Evolutionary conservation across 2,888 invertebrate genomes (phyloP).

Genomic region (Drosophila mimetica): DNA sequence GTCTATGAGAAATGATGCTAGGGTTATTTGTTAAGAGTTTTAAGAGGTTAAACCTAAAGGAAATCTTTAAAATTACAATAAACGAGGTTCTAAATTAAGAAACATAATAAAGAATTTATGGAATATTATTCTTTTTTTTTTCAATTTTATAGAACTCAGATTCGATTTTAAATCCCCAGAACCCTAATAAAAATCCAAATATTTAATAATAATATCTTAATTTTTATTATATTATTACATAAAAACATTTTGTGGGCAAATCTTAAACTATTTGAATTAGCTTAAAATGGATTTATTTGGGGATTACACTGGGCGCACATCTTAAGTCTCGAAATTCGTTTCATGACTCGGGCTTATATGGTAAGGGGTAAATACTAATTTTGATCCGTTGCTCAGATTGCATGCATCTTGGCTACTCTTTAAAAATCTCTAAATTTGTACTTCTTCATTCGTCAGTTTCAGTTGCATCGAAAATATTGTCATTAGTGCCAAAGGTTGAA

Average conservation of each 20-base stretch:
- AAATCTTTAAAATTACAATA: too few species aligned
- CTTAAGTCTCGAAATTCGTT: slow-evolving; percentile 35
- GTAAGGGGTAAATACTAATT: slow-evolving; percentile 55
- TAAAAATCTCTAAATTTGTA: slow-evolving; percentile 74
- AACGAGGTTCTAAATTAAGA: too few species aligned
- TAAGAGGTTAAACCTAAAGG: neutral
- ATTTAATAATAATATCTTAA: slow-evolving; percentile 33
- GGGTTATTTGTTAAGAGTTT: neutral
- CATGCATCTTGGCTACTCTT: slow-evolving; percentile 13
- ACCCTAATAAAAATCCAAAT: too few species aligned
- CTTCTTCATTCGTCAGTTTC: slow-evolving; percentile 64
- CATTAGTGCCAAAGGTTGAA: slow-evolving; percentile 64
- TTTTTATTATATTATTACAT: slow-evolving; percentile 62
- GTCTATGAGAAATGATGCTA: neutral
- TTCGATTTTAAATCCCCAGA: too few species aligned
- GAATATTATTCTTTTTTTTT: too few species aligned
- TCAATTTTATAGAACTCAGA: too few species aligned
- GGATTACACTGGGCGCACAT: slow-evolving; percentile 39
- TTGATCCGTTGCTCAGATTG: slow-evolving; percentile 76
- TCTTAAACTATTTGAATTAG: slow-evolving; percentile 31
- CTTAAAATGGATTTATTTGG: slow-evolving; percentile 14
- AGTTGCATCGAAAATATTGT: slow-evolving; percentile 74
- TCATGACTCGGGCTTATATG: slow-evolving; percentile 40
- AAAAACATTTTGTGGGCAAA: slow-evolving; percentile 59
- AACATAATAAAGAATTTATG: neutral